phyloP scores from a whole-genome alignment of 2,113 vertebrate species.

The Chloropsis cyanopogon region DNA sequence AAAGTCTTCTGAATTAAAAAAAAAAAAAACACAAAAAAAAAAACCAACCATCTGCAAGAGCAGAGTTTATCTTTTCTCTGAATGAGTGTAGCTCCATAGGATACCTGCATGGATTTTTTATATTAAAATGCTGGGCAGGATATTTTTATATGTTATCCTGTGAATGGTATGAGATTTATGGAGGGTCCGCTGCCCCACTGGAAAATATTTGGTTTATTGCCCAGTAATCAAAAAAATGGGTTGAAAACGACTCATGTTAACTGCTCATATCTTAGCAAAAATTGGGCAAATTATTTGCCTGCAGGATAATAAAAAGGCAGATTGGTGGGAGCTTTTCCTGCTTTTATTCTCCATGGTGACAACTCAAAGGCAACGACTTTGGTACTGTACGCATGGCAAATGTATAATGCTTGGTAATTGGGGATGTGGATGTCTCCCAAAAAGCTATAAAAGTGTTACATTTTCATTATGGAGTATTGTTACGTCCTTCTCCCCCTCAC shows the following conservation, averaged over 20 bases:
- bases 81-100: not conserved
- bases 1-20: not conserved
- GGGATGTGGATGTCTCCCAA: not conserved
- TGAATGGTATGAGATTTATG: not conserved
- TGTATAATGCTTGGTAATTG: not conserved
- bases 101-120: not conserved
- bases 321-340: slow-evolving; percentile 30
- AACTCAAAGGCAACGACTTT: not conserved
- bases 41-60: not conserved
- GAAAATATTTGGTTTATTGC: not conserved
- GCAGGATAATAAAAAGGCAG: slow-evolving; percentile 25
- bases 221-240: not conserved
- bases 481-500: not conserved
- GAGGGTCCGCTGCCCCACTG: not conserved
- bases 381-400: not conserved
- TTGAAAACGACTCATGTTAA: not conserved
- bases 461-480: not conserved
- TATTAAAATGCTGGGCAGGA: not conserved
- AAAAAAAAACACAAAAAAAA: no score
- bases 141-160: not conserved
- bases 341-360: slow-evolving; percentile 49
- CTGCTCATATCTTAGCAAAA: not conserved
- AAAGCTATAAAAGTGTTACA: not conserved
- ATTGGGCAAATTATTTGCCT: not conserved
- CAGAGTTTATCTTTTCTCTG: not conserved